Evolutionary conservation across 2,797 vertebrate species (phyloP).

Genomic region (Catharus ustulatus): DNA sequence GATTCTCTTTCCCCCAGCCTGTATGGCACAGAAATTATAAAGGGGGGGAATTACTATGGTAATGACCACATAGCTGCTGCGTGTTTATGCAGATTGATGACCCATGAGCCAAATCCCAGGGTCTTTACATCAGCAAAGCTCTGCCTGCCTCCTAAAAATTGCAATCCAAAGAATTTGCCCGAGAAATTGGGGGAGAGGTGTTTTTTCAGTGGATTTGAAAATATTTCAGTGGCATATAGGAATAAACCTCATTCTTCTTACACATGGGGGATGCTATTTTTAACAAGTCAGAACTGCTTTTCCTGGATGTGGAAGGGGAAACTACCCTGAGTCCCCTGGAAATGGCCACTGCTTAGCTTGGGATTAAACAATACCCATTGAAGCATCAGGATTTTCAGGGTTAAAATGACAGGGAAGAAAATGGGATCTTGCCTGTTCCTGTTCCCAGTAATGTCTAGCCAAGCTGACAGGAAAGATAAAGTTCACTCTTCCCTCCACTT

Average conservation of each 20-base stretch:
- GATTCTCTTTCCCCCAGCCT: conserved; percentile 14
- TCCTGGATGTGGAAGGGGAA: not conserved
- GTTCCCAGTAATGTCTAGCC: conserved; percentile 13
- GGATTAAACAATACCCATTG: not conserved
- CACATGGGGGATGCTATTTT: not conserved
- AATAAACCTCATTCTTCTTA: not conserved
- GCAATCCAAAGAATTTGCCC: not conserved
- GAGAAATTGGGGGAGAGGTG: not conserved
- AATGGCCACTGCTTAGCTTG: not conserved
- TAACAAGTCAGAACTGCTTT: not conserved
- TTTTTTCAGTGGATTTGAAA: not conserved
- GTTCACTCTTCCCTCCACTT: conserved; percentile 41
- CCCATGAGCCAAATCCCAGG: not conserved
- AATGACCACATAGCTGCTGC: conserved; percentile 40
- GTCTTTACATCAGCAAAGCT: not conserved
- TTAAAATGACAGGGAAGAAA: conserved; percentile 49
- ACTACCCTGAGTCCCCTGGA: not conserved
- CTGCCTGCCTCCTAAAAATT: not conserved
- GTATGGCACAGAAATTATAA: not conserved
- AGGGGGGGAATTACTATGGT: conserved; percentile 13
- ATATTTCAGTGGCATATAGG: not conserved
- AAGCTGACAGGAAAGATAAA: conserved; percentile 57
- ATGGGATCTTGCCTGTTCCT: not conserved
- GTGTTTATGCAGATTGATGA: conserved; percentile 31
- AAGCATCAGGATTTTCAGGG: conserved; percentile 9